Evolutionary conservation across 2,113 vertebrate genomes (phyloP), one percentile per base, ranked within the genome.

Genomic region (Pagrus major): DNA sequence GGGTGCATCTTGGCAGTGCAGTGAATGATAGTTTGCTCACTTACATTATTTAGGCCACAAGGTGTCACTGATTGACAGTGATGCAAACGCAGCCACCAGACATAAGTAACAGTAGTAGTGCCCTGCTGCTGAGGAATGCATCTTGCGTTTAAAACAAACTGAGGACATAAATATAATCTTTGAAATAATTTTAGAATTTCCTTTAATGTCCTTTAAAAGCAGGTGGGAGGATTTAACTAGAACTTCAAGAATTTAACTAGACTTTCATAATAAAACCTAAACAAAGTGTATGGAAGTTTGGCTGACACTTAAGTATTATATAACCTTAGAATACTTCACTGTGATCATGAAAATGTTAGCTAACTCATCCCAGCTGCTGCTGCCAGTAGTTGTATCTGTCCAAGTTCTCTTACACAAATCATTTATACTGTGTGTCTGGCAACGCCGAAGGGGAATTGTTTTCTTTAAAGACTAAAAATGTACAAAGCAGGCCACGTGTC

Each of bases 61-160:
- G 92, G 80, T 87, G 92, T 90, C 91, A 86, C 76, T 93, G 84
- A 86, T 79, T 42, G 64, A 84, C 89, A 91, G 66, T 9, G 65
- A 47, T 81, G 46, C 2, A 63, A 31, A 54, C n/a, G 31, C 31
- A 52, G 4, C 15, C n/a, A 6, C 9, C 29, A 67, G 27, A 31
- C 11, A n/a, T n/a, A n/a, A n/a, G n/a, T n/a, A n/a, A n/a, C n/a
- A n/a, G n/a, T n/a, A n/a, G n/a, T n/a, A n/a, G n/a, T n/a, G n/a
- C n/a, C n/a, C n/a, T n/a, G n/a, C n/a, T n/a, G n/a, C n/a, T n/a
- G n/a, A n/a, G n/a, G n/a, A n/a, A n/a, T n/a, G n/a, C n/a, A 37
- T 63, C 44, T n/a, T 44, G 39, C 9, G 21, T 65, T 33, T 54
- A 52, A 42, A 52, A 58, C 20, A 44, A 52, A 9, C 37, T 20